These are phyloP conservation scores for Acanthurus lineatus DNA, from an alignment of 2,797 vertebrate genomes.

Conservation along the genomic window DNA sequence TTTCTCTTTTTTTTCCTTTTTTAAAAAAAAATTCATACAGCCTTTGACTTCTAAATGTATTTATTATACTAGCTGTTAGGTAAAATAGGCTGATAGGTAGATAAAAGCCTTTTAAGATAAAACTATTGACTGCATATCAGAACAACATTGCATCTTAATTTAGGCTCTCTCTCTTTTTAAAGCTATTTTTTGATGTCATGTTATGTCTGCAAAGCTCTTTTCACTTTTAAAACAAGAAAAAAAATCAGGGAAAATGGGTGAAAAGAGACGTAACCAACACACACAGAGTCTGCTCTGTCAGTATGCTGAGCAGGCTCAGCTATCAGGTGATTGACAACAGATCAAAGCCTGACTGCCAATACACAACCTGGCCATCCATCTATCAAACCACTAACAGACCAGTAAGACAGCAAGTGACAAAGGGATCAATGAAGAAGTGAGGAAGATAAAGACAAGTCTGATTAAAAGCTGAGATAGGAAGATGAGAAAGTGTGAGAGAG, in stretches of 20 bases:
- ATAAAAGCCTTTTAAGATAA: background rate
- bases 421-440: slow-evolving; percentile 42
- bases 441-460: slow-evolving; percentile 30
- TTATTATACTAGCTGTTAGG: too few species aligned
- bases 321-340: slow-evolving; percentile 50
- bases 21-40: background rate
- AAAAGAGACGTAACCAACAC: too few species aligned
- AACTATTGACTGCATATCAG: background rate
- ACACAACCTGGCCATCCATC: slow-evolving; percentile 24
- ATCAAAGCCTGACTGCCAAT: slow-evolving; percentile 66
- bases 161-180: background rate
- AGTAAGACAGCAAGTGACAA: slow-evolving; percentile 32
- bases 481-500: background rate
- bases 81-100: too few species aligned
- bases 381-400: slow-evolving; percentile 40
- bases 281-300: background rate
- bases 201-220: background rate
- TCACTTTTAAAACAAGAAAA: too few species aligned
- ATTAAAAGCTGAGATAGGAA: slow-evolving; percentile 9
- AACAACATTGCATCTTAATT: background rate
- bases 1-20: background rate
- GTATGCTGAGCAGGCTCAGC: slow-evolving; percentile 36
- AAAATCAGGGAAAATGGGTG: background rate
- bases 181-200: background rate
- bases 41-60: too few species aligned